Percentiles rank a stretch among this genome's conserved stretches.
phyloP scores from a whole-genome alignment of 2,113 vertebrate species.

The Ammodytes dubius region DNA sequence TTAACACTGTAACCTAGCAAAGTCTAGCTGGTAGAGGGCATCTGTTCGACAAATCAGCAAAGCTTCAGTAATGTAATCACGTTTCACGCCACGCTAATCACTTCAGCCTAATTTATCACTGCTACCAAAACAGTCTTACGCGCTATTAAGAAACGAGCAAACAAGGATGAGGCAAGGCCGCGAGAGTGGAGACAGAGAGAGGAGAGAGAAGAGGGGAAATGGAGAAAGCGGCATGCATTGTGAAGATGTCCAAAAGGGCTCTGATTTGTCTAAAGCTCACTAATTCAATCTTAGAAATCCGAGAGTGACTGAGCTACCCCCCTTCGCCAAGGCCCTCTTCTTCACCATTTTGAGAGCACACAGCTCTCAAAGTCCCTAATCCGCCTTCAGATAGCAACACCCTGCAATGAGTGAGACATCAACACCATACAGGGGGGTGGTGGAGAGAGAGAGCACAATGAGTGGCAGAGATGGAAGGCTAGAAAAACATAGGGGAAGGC shows the following conservation, averaged over 20 bases:
- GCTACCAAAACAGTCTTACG: conserved; percentile 78
- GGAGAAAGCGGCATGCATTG: conserved; percentile 39
- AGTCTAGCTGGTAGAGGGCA: conserved; percentile 80
- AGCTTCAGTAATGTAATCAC: conserved; percentile 81
- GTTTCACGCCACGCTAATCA: conserved; percentile 85
- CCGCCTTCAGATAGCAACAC: conserved; percentile 71
- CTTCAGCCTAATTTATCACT: conserved; percentile 83
- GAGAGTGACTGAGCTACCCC: conserved; percentile 65
- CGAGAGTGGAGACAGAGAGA: conserved; percentile 5
- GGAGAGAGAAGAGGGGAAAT: conserved; percentile 21
- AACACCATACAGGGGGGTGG: conserved; percentile 43
- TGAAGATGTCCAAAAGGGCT: conserved; percentile 60
- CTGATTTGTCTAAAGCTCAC: conserved; percentile 66
- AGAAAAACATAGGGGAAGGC: conserved; percentile 38
- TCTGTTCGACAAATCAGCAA: conserved; percentile 84
- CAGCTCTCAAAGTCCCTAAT: conserved; percentile 77
- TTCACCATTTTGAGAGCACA: conserved; percentile 51
- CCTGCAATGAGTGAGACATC: conserved; percentile 59
- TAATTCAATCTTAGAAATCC: conserved; percentile 82
- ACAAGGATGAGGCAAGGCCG: conserved; percentile 19
- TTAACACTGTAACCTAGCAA: conserved; percentile 73
- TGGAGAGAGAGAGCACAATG: conserved; percentile 40
- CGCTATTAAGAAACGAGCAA: conserved; percentile 53
- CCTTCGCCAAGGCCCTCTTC: conserved; percentile 50
- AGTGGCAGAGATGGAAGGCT: conserved; percentile 64